Base-by-base conservation (phyloP, 1,140 invertebrate species). In the Orius laevigatus region DNA sequence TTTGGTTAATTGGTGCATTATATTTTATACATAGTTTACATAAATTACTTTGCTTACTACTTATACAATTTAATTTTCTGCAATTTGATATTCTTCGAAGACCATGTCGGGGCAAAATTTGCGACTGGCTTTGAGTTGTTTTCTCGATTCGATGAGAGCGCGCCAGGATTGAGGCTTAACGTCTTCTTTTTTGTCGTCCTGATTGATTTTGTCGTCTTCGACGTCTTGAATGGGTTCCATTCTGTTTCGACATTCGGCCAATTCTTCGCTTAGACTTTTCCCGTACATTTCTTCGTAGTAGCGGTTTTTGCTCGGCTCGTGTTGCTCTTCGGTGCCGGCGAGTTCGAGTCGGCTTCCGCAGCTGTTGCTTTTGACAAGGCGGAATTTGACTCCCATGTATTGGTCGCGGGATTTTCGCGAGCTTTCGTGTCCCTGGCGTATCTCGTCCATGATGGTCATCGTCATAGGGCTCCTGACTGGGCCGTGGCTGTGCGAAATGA, bases 331-430 rank as follows among this genome's bases (percentile, higher is more conserved):
- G 34, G 74, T 71, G 1, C 81, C 82, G 0, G 81, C 75, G 14
- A 87, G 59, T 61, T 87, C 84, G 38, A 87, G 60, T 33, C 84
- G 70, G 59, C 81, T 85, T 56, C 81, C 84, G 58, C 82, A 87
- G 53, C 82, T 85, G 57, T 87, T 86, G 16, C 81, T 85, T 62
- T 85, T 85, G 0, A 87, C 73, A 45, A 85, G 58, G 55, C 72
- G 58, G 55, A 68, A 71, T 54, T 66, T 70, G 34, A 49, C 42
- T 18, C 48, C 46, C 46, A 52, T 34, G 16, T 46, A 51, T 14
- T 40, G 41, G 18, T 49, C 46, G 5, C 51, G 14, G 9, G 50
- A 39, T 32, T 32, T 40, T 9, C 39, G 42, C 3, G 33, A 40
- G 34, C 15, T 46, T 10, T 44, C 40, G 9, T 41, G 38, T 11